Percentiles rank a stretch among this genome's conserved stretches.
Evolutionary conservation across 2,888 invertebrate species (phyloP).

Genomic region (Tetanocera ferruginea): DNA sequence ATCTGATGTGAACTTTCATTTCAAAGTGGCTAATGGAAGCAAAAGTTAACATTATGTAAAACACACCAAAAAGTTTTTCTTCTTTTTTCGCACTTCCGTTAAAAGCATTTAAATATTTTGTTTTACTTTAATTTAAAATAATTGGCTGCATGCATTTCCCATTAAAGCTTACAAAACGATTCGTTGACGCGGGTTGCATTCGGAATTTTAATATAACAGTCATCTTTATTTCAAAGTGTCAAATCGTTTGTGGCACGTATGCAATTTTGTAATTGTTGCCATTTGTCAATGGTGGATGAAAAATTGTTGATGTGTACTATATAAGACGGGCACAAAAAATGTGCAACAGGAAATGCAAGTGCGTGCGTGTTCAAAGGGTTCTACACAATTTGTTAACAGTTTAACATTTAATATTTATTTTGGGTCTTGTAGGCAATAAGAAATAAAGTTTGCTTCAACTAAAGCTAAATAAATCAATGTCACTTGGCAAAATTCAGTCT

Average conservation of each 20-base stretch:
- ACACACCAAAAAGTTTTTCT: too few relatives aligned
- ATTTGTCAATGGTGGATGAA: not conserved
- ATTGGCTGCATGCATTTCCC: not conserved
- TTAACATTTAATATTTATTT: too few relatives aligned
- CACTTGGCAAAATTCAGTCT: too few relatives aligned
- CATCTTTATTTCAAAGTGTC: not conserved
- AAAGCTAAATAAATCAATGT: too few relatives aligned
- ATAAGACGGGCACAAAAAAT: not conserved
- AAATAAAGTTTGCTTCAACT: too few relatives aligned
- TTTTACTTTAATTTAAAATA: not conserved
- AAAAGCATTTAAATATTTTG: too few relatives aligned
- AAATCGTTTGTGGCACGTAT: constrained; percentile 7
- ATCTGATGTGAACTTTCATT: too few relatives aligned
- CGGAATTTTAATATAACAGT: not conserved
- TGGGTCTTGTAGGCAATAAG: too few relatives aligned
- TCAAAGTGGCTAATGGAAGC: too few relatives aligned
- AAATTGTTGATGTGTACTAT: not conserved
- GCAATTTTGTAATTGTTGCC: constrained; percentile 27
- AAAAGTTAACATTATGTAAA: too few relatives aligned
- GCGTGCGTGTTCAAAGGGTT: not conserved
- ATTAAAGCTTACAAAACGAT: not conserved
- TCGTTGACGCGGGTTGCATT: not conserved
- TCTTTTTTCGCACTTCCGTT: too few relatives aligned
- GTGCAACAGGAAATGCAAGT: not conserved
- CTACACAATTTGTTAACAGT: not conserved